phyloP scores from a whole-genome alignment of 1,140 invertebrate species.

The Diachasma alloeum region DNA sequence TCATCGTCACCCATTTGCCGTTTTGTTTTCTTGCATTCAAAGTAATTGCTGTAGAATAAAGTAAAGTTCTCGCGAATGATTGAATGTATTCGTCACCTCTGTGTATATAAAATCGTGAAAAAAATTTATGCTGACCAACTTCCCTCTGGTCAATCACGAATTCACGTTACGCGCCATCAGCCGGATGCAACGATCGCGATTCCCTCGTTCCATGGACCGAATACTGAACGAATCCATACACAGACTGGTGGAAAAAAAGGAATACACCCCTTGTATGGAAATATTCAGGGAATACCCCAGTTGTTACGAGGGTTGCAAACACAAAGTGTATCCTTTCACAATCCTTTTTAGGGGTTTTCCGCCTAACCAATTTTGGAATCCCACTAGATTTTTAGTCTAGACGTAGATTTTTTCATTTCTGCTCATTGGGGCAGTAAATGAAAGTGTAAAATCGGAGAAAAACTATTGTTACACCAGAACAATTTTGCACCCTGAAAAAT shows the following conservation, averaged over 20 bases:
- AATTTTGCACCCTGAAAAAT: too few species aligned
- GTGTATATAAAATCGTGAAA: neutral
- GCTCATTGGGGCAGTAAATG: neutral
- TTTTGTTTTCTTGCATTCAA: too few species aligned
- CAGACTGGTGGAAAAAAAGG: neutral
- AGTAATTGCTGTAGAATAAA: neutral
- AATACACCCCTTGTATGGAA: neutral
- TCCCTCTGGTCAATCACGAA: neutral
- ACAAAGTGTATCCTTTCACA: neutral
- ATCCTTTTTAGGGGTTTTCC: neutral
- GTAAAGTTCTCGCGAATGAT: neutral
- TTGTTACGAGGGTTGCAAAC: neutral
- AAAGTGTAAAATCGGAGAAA: neutral
- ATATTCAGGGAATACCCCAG: neutral
- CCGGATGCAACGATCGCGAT: constrained; percentile 10
- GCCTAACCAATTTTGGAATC: neutral
- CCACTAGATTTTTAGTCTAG: neutral
- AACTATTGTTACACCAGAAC: neutral
- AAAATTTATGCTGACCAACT: neutral
- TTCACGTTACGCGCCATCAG: neutral
- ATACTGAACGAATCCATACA: neutral
- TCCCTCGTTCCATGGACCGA: constrained; percentile 6
- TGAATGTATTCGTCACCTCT: neutral
- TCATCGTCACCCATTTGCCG: too few species aligned
- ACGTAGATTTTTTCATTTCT: neutral